Evolutionary conservation across 2,797 vertebrate genomes (phyloP), one percentile per base, ranked within the genome.

Genomic region (Acipenser transmontanus): DNA sequence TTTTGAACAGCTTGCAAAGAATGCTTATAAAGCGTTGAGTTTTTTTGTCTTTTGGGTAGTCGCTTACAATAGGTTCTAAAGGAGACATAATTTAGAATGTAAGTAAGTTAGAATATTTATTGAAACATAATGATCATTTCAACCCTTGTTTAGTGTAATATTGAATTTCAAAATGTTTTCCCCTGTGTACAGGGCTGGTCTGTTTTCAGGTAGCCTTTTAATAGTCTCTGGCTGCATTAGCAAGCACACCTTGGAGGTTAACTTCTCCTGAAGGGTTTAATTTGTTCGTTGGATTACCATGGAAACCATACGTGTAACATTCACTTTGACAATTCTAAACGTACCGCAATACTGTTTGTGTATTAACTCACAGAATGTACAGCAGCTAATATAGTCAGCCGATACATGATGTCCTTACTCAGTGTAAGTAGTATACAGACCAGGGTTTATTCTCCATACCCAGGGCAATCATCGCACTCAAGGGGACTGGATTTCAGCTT

Each of bases 271-370:
- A 77, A 67, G 72, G 69, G 77, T 87, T 82, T 89, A 88, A 86
- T 88, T 86, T 86, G 87, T 78, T 76, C 71, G 63, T 73, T 64
- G 79, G 7, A 85, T 91, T 90, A 85, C 86, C 85, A 83, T 87
- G 88, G 88, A 89, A 91, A 90, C 88, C 81, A 89, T 85, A 86
- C 74, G 73, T 78, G 54, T 83, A 83, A 81, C 82, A 78, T 84
- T 82, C 86, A 84, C 82, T 71, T 70, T 69, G 72, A 69, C 63
- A 74, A 66, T 74, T 87, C 82, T 86, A 84, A 83, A 87, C 77
- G 80, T 34, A 34, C 34, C 2, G 34, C 4, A 34, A 4, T 34
- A 34, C 4, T 34, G 34, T 77, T 77, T 79, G 71, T 72, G 71
- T 71, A 81, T 80, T 81, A 77, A 82, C 34, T 79, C 70, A 69